These are phyloP conservation scores for Pocillopora meandrina DNA, from an alignment of 92 coral and sea anemone genomes.

Conservation along the genomic window DNA sequence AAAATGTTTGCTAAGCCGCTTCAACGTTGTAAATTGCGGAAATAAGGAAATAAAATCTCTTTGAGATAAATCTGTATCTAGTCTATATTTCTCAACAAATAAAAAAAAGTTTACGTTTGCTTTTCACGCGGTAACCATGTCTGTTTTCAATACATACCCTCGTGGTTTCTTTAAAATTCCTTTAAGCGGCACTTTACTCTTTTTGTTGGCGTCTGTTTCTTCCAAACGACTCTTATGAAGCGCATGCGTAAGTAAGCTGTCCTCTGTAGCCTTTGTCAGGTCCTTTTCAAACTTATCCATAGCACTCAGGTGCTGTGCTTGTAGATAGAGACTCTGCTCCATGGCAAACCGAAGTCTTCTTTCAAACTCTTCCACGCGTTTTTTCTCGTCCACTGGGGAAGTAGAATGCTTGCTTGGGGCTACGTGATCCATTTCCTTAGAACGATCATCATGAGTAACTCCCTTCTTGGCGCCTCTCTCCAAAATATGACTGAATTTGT, in stretches of 20 bases:
- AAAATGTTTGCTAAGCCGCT: too few relatives aligned
- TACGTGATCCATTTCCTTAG: not conserved
- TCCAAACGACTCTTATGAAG: slow-evolving; percentile 49
- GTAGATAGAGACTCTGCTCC: slow-evolving; percentile 94
- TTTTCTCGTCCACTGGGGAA: slow-evolving; percentile 77
- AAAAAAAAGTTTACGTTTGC: too few relatives aligned
- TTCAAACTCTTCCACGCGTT: slow-evolving; percentile 89
- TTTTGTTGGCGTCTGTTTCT: slow-evolving; percentile 21
- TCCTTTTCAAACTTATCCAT: slow-evolving; percentile 79
- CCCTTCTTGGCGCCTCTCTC: slow-evolving; percentile 69
- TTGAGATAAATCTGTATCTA: too few relatives aligned
- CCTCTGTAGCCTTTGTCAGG: slow-evolving; percentile 74
- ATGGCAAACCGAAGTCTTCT: slow-evolving; percentile 91
- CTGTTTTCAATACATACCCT: not conserved
- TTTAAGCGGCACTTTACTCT: slow-evolving; percentile 72
- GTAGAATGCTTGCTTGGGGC: slow-evolving; percentile 35
- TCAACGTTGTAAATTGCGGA: too few relatives aligned
- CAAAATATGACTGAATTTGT: slow-evolving; percentile 57
- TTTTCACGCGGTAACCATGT: too few relatives aligned
- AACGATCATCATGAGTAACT: not conserved
- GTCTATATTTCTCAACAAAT: too few relatives aligned
- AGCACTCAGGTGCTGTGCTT: slow-evolving; percentile 82
- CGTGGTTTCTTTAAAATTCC: slow-evolving; percentile 85
- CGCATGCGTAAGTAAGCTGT: slow-evolving; percentile 66
- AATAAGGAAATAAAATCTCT: too few relatives aligned